Base-by-base conservation (phyloP, 2,113 vertebrate species). In the Micromys minutus region DNA sequence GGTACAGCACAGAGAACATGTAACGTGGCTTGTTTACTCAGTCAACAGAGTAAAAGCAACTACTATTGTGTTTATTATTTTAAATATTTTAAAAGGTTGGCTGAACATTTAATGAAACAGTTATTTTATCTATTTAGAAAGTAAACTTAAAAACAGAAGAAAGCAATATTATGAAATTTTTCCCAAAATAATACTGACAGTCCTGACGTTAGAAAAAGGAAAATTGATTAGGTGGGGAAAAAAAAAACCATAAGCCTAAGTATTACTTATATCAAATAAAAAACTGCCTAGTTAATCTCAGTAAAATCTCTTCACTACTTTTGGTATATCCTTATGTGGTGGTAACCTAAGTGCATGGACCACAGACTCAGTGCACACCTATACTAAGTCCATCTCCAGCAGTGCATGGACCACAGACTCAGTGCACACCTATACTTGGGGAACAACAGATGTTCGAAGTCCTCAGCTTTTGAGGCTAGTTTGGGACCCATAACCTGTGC, bases 141-240 rank as follows among this genome's bases (percentile, higher is more conserved):
- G 36, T 39, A 39, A 59, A 81, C 22, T 16, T 59, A 22, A 26
- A 81, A 59, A 81, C 19, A 80, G 50, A 94, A n/a, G 42, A 91
- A 86, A 95, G 7, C 3, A 95, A 59, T 5, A 80, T 2, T 52
- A 26, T 74, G 34, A 67, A 67, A 75, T 29, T 95, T 95, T 87
- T 39, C 79, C 76, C 45, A 92, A 92, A 87, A 96, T 87, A 76
- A 85, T 84, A 42, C n/a, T 89, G 7, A 84, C 39, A 75, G 36
- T 59, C 19, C n/a, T 61, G 22, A 29, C 57, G 87, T 5, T 80
- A 65, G 31, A 24, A 42, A 34, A 84, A 19, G 22, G 16, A 39
- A 76, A 31, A 45, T 75, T 75, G 22, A 75, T 75, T 45, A 5
- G 24, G 42, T 75, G 22, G 4, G 7, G 24, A 90, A 26, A n/a